Evolutionary conservation across 2,113 vertebrate genomes (phyloP).

Genomic region (Tachycineta bicolor): DNA sequence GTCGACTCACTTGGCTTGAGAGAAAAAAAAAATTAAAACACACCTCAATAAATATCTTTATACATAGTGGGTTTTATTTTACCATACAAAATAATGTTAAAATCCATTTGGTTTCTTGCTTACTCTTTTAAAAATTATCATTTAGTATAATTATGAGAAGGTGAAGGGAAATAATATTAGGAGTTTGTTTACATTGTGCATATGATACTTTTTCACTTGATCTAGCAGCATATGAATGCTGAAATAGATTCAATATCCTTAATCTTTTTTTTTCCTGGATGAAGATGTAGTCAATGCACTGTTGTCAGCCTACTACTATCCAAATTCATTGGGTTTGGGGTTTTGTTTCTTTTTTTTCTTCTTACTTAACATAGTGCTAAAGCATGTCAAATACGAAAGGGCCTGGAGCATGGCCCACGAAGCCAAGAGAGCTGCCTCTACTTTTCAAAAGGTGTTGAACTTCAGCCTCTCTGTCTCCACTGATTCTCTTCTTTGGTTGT

Average conservation of each 20-base stretch:
- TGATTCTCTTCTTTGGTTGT: background rate
- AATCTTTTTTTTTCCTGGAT: background rate
- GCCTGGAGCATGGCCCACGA: background rate
- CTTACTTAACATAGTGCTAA: background rate
- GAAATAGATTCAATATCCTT: background rate
- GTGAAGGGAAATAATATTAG: background rate
- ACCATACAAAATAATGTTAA: background rate
- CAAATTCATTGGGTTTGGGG: fast-evolving
- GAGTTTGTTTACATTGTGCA: background rate
- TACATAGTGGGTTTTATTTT: background rate
- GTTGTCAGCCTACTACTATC: background rate
- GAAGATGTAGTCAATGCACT: background rate
- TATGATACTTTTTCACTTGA: background rate
- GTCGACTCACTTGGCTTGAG: slow-evolving; percentile 34
- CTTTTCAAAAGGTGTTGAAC: background rate
- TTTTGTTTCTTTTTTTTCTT: background rate
- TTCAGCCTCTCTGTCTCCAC: background rate
- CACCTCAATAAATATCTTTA: background rate
- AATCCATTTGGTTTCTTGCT: background rate
- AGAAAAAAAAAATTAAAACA: background rate
- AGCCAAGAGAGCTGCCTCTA: background rate
- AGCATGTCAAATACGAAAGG: background rate
- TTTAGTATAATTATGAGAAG: background rate
- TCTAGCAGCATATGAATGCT: background rate
- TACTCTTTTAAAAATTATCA: background rate